These are phyloP conservation scores for Cottus gobio DNA, from an alignment of 2,113 vertebrate genomes.

Conservation along the genomic window DNA sequence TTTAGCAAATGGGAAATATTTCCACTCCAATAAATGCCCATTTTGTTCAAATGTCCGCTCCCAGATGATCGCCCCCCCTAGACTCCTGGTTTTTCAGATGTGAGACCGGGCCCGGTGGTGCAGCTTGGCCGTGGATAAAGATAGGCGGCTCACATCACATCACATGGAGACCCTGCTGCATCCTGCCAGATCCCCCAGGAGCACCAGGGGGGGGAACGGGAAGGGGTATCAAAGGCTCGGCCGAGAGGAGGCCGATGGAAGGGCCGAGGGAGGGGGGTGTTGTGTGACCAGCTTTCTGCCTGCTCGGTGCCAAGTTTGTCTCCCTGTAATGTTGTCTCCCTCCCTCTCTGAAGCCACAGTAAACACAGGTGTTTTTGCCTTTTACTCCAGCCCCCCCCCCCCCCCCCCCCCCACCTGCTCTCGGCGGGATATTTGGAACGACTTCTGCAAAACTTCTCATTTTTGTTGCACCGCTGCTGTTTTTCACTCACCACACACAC, in stretches of 20 bases:
- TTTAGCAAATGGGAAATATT: background rate
- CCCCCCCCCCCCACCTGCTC: background rate
- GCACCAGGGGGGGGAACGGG: background rate
- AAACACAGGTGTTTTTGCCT: constrained; percentile 65
- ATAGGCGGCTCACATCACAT: constrained; percentile 12
- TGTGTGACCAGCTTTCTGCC: constrained; percentile 46
- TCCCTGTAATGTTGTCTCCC: constrained; percentile 31
- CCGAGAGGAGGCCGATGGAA: constrained; percentile 22
- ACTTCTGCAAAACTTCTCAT: constrained; percentile 41
- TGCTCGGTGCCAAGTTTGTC: constrained; percentile 37
- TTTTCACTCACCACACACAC: constrained; percentile 25
- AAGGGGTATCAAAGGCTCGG: constrained; percentile 60
- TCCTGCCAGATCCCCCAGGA: constrained; percentile 35
- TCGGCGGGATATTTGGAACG: constrained; percentile 23
- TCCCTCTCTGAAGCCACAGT: constrained; percentile 38
- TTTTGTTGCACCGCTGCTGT: constrained; percentile 43
- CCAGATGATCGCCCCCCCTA: background rate
- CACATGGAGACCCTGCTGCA: constrained; percentile 1
- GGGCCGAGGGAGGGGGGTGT: constrained; percentile 6
- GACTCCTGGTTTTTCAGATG: background rate
- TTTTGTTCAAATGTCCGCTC: background rate
- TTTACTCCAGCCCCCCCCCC: constrained; percentile 6
- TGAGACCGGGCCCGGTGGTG: background rate
- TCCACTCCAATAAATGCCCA: background rate
- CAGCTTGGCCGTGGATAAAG: constrained; percentile 15